Base-by-base conservation (phyloP, 2,888 invertebrate species). In the Trissolcus brochymenae region DNA sequence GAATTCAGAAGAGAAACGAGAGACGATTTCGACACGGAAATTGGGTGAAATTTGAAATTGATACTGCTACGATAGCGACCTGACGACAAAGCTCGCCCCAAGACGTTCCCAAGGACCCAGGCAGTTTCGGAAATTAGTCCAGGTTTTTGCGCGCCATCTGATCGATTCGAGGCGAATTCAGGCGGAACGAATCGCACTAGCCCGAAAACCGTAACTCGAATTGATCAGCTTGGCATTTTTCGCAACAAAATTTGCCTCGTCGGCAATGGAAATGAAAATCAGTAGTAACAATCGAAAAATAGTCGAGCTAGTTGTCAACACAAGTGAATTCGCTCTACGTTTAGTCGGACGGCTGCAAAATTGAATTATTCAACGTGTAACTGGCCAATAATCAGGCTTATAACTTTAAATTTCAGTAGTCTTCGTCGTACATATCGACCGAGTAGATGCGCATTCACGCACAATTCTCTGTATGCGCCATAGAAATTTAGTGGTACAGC, bases 41-140 rank as follows among this genome's bases (percentile, higher is more conserved):
- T 73, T 73, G 73, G 66, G 59, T 73, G 60, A 65, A 72, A 65
- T 72, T 72, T 60, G 72, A 65, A 72, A 72, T 72, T 72, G 72
- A 72, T 72, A 65, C 49, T 51, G 55, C 54, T 46, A 17, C 40
- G 72, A 72, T 65, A 60, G 65, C 49, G 60, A 55, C 65, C 71
- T 64, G 59, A 25, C 35, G n/a, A 64, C 49, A 46, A 35, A 56
- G 19, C 51, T 51, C 19, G 62, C 43, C 57, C 46, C 40, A 65
- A 72, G 72, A 72, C 72, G 72, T 64, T 49, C 17, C 72, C 59
- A 72, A 61, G 72, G 19, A 43, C 43, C 51, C 62, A 62, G 50
- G 51, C 71, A 62, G 72, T 65, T 72, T 72, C 64, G 72, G 65
- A 72, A 72, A 72, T 72, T 72, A 72, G 62, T 50, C 70, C 61